Evolutionary conservation across 1,140 invertebrate genomes (phyloP).

Genomic region (Probaryconus sp.): DNA sequence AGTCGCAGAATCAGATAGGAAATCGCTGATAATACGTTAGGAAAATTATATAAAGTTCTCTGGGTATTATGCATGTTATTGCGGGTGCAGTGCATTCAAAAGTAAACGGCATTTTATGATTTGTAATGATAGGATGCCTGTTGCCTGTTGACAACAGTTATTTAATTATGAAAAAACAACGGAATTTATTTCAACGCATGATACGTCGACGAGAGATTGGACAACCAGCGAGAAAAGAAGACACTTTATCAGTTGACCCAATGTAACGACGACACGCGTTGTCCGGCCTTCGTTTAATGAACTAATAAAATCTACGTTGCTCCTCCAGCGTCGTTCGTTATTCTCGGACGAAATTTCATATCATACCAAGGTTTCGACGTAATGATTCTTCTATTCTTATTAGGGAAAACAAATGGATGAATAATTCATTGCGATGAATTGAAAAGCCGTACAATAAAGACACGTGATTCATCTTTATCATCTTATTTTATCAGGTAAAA

Average conservation of each 20-base stretch:
- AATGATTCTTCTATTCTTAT: no score
- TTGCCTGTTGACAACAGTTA: slow-evolving; percentile 12
- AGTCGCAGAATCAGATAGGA: slow-evolving; percentile 29
- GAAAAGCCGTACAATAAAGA: no score
- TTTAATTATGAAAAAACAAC: no score
- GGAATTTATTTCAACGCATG: no score
- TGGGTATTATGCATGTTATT: slow-evolving; percentile 14
- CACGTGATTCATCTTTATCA: no score
- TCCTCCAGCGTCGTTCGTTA: slow-evolving; percentile 27
- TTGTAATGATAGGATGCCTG: slow-evolving; percentile 11
- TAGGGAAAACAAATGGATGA: no score
- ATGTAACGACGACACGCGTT: slow-evolving; percentile 56
- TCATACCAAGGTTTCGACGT: not conserved
- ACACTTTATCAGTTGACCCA: slow-evolving; percentile 63
- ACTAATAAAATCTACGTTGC: slow-evolving; percentile 69
- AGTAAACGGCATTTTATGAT: no score
- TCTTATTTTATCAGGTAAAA: no score
- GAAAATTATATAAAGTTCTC: slow-evolving; percentile 35
- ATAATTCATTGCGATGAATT: no score
- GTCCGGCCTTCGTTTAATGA: slow-evolving; percentile 66
- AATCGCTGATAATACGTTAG: slow-evolving; percentile 39
- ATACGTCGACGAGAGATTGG: no score
- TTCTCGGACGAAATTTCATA: slow-evolving; percentile 2
- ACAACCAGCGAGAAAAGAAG: slow-evolving; percentile 1
- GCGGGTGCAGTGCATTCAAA: no score